Base-by-base conservation (phyloP, 2,888 invertebrate species). In the Drosophila incognita region DNA sequence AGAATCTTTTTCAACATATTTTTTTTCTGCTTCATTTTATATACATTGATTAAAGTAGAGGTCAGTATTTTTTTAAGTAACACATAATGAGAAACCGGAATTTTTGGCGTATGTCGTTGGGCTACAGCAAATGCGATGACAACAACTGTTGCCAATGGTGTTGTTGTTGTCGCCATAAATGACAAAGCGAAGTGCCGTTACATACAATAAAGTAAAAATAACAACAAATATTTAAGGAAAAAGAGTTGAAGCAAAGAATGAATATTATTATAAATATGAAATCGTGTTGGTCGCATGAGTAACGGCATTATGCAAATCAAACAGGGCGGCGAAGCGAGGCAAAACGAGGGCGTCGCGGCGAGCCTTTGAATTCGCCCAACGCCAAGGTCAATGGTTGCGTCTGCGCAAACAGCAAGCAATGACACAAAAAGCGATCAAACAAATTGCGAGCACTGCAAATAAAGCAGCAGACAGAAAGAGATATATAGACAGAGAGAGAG, bases 71-170 rank as follows among this genome's bases (percentile, higher is more conserved):
- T 29, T 61, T 74, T 64, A 73, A 74, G 62, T 65, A 53, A 76
- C 86, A 68, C 77, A 79, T 83, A 84, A 87, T 84, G 72, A 78
- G 63, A 79, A 87, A 89, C 89, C 77, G 87, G 86, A 89, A 68
- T 89, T 66, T 68, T 76, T 27, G 67, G 58, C 54, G 54, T 67
- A 58, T 52, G 60, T 59, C n/a, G 54, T 58, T 36, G 49, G 66
- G 60, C 57, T 58, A 35, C 54, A 65, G 63, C 70, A 35, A 52
- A 52, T 15, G 24, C 56, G 67, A 57, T 72, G 63, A 79, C 74
- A 69, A 65, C 63, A 70, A 61, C 60, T 63, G 38, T 69, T 68
- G 61, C 57, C 56, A 61, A 71, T 69, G 53, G 29, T 42, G 59
- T 27, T 76, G 56, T 71, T 59, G 74, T 40, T 56, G 46, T 63